A percentile compares a stretch with the other conserved stretches of the same genome.
phyloP scores from a whole-genome alignment of 2,113 vertebrate genomes.

The Corynorhinus townsendii region DNA sequence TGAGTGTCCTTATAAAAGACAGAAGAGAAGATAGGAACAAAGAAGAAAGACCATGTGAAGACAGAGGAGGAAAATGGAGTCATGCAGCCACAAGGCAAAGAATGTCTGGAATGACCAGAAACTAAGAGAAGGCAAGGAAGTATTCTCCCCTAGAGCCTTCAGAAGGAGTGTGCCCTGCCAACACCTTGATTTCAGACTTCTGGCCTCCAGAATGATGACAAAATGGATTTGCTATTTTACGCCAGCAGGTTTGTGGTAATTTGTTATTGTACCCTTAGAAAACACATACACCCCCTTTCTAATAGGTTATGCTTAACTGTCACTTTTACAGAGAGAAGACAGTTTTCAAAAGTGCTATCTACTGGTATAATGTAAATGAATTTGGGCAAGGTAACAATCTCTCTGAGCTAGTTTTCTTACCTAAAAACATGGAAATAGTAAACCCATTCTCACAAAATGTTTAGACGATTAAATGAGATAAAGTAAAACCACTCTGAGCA shows the following conservation, averaged over 20 bases:
- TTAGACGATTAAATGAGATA: conserved; percentile 1
- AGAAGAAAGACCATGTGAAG: background rate
- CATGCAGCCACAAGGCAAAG: background rate
- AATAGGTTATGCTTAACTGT: background rate
- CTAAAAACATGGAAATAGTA: background rate
- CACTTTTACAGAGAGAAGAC: background rate
- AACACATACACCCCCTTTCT: background rate
- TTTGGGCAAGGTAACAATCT: background rate
- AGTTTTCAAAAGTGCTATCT: background rate
- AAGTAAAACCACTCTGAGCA: background rate
- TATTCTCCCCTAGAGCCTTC: background rate
- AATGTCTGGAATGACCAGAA: background rate
- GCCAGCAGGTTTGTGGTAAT: background rate
- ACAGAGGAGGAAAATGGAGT: background rate
- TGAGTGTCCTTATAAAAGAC: background rate
- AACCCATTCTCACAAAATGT: background rate
- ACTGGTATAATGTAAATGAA: background rate
- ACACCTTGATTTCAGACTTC: background rate
- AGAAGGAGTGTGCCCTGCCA: background rate
- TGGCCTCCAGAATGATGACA: background rate
- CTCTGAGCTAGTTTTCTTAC: background rate
- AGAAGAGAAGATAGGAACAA: background rate
- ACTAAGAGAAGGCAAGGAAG: background rate
- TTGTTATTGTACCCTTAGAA: background rate
- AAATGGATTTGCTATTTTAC: background rate